Evolutionary conservation across 2,113 vertebrate genomes (phyloP), one percentile per base, ranked within the genome.

Genomic region (Hemichromis elongatus): DNA sequence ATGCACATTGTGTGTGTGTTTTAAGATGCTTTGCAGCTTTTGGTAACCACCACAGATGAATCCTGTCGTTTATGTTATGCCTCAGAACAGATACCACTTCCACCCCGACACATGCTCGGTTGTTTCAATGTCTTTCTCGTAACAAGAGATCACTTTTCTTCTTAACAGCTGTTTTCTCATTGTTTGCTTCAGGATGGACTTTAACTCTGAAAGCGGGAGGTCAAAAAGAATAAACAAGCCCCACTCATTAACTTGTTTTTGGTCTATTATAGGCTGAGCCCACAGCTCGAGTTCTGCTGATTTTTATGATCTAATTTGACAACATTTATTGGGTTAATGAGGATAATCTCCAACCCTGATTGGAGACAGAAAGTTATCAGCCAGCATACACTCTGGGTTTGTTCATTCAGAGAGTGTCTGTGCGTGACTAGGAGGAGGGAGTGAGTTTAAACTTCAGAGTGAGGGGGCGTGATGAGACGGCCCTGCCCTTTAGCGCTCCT

Each of bases 361-460:
- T 70, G 45, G 18, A 78, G 77, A 80, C 50, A 16, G 55, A 53
- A 54, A 45, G 54, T 70, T 88, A 84, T 82, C 53, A 78, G 56
- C 57, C 42, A 16, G 77, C 61, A 42, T 4, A 2, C 9, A 26
- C 12, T 24, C 7, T 53, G 77, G 12, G 88, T 77, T 90, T 91
- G 88, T 89, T 96, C 94, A 96, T 96, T 94, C 90, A 94, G 92
- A 95, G 92, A 95, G 83, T 75, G 77, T 30, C 80, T 54, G 86
- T 95, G 94, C 92, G 94, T 96, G 96, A 95, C 93, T 78, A 54
- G 50, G 12, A 54, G 50, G 14, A 88, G 79, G 33, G 14, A 52
- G 33, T 50, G 37, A 55, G 56, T 37, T 75, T 6, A 30, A 79
- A 82, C 50, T 61, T 81, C 33, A 21, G 54, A 81, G 30, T 26